These are phyloP conservation scores for Drosophila setifemur DNA, from an alignment of 1,140 invertebrate species.

Conservation along the genomic window DNA sequence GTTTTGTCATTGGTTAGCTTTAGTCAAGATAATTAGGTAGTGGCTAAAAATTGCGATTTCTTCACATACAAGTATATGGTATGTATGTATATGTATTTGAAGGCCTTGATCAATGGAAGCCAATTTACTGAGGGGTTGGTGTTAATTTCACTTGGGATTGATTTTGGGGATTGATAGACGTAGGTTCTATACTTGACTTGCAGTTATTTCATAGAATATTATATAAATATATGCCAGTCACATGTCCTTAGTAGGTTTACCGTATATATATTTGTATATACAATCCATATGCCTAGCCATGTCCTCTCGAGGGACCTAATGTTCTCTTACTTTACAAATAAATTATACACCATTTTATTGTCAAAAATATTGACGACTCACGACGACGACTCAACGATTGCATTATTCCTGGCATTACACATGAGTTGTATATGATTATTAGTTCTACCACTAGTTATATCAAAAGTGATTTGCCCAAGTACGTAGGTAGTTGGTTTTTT, in stretches of 20 bases:
- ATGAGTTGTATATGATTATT: slow-evolving; percentile 32
- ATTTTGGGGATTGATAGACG: slow-evolving; percentile 12
- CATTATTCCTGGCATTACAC: slow-evolving; percentile 44
- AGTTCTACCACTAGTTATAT: slow-evolving; percentile 7
- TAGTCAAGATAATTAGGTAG: slow-evolving; percentile 24
- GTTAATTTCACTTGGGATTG: slow-evolving; percentile 22
- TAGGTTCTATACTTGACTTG: slow-evolving; percentile 24
- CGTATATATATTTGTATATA: slow-evolving; percentile 64
- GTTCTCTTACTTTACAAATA: slow-evolving; percentile 36
- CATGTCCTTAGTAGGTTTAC: slow-evolving; percentile 39
- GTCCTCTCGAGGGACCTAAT: not conserved
- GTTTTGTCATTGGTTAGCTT: slow-evolving; percentile 50
- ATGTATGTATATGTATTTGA: slow-evolving; percentile 17
- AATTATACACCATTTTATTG: slow-evolving; percentile 66
- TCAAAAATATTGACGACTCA: slow-evolving; percentile 75
- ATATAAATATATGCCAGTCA: slow-evolving; percentile 39
- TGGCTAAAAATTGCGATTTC: slow-evolving; percentile 12
- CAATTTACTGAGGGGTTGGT: slow-evolving; percentile 33
- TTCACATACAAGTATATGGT: too few relatives aligned
- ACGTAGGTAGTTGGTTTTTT: slow-evolving; percentile 25
- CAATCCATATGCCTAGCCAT: slow-evolving; percentile 21
- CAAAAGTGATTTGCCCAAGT: slow-evolving; percentile 30
- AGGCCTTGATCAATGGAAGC: slow-evolving; percentile 48
- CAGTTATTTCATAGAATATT: slow-evolving; percentile 19
- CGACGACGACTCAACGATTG: slow-evolving; percentile 44